Conservation (phyloP, 2,888 invertebrate genomes). For the Sphaeridia pumilis region DNA sequence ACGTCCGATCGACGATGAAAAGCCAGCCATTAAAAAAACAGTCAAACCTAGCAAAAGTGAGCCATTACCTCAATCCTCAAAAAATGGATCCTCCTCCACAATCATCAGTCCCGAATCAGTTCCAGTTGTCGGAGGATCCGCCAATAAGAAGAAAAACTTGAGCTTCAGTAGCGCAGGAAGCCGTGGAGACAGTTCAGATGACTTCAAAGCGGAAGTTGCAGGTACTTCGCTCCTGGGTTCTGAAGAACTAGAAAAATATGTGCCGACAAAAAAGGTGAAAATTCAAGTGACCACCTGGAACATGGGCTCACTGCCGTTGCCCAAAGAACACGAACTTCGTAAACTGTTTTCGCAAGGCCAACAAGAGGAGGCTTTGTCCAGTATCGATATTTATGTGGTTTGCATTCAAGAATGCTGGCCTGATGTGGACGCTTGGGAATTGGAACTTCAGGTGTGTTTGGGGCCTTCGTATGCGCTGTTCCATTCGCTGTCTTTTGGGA, state of each 20-base stretch:
- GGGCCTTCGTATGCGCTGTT: slow-evolving; percentile 86
- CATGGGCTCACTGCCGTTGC: slow-evolving; percentile 72
- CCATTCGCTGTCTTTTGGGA: slow-evolving; percentile 74
- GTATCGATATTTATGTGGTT: slow-evolving; percentile 68
- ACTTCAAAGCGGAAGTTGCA: background rate
- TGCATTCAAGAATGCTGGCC: slow-evolving; percentile 89
- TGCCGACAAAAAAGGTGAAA: slow-evolving; percentile 57
- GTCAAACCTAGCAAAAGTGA: too few relatives aligned
- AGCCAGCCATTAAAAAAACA: too few relatives aligned
- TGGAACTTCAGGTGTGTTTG: slow-evolving; percentile 78
- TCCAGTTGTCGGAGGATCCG: too few relatives aligned
- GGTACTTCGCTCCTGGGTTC: slow-evolving; percentile 62
- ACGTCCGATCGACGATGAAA: too few relatives aligned
- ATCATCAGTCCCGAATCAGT: too few relatives aligned
- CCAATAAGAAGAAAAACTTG: too few relatives aligned
- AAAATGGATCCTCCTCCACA: too few relatives aligned
- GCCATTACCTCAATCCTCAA: too few relatives aligned
- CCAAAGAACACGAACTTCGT: slow-evolving; percentile 28
- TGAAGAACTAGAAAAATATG: slow-evolving; percentile 69
- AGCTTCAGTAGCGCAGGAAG: too few relatives aligned
- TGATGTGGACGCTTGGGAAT: slow-evolving; percentile 78
- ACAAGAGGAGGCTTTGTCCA: slow-evolving; percentile 17
- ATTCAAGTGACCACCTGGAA: slow-evolving; percentile 94
- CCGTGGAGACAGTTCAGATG: background rate
- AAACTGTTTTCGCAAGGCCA: slow-evolving; percentile 30